Evolutionary conservation across 37 sponge, comb jelly and placozoan species (phyloP), one percentile per base, ranked within the genome.

Genomic region (Bolinopsis microptera): DNA sequence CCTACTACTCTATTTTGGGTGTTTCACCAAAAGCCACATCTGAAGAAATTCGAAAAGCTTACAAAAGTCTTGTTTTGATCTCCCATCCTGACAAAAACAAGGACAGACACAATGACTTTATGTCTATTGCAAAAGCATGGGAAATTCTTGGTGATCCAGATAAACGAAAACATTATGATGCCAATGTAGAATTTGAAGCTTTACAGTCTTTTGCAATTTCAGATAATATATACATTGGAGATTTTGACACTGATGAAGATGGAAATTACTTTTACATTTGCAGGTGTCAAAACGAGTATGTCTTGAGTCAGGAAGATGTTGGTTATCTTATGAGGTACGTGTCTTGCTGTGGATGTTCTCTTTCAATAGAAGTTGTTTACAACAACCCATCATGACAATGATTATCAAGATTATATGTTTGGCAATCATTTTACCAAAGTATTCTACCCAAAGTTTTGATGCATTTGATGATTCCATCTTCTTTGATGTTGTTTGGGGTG

Each of bases 401-500:
- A 48, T 13, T 13, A 48, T 48, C 61, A 48, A 48, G 13, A 18
- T 48, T 5, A 48, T 48, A 18, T 48, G 61, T 48, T 13, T 48
- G 61, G 61, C 61, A 18, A 18, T 48, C 5, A 48, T 48, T 48
- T 5, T 48, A 48, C 13, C 61, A 48, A 13, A 48, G 13, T 48
- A 18, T 13, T 48, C 61, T 48, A 13, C 9, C 5, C 61, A 48
- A 32, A 32, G 32, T 1, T 77, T 77, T 34, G 90, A 86, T 40
- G 61, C 61, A 30, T 86, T 33, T 86, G 90, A 86, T 26, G 90
- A 86, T 24, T 86, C 90, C 9, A 34, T 86, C 0, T 27, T 30
- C 30, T 86, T 86, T 86, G 90, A 86, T 86, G 61, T 86, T 39
- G 90, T 86, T 23, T 86, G 90, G 90, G 90, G 90, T 26, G 90